Conservation (phyloP, 2,113 vertebrate species). For the Pseudorasbora parva region DNA sequence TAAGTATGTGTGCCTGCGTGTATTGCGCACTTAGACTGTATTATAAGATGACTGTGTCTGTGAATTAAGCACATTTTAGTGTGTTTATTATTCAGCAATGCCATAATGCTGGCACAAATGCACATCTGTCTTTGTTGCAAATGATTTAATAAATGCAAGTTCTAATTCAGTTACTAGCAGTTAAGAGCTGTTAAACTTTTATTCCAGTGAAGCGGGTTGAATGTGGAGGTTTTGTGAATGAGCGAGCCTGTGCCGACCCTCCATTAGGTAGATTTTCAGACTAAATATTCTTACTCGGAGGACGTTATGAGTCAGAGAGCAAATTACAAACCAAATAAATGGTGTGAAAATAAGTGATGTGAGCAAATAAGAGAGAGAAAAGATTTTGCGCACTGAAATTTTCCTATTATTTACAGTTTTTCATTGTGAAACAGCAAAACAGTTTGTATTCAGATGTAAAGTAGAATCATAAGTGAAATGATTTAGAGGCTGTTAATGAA, state of each 20-base stretch:
- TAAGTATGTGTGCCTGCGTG: conserved; percentile 37
- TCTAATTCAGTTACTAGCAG: neutral
- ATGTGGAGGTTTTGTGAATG: conserved; percentile 43
- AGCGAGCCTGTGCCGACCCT: conserved; percentile 8
- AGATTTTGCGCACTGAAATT: conserved; percentile 32
- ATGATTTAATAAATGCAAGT: neutral
- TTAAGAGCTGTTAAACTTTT: conserved; percentile 15
- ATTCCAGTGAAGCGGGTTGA: conserved; percentile 1
- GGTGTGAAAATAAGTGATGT: conserved; percentile 31
- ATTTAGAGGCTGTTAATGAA: conserved; percentile 35
- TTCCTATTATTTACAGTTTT: conserved; percentile 9
- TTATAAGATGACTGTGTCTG: neutral
- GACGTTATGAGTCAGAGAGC: conserved; percentile 47
- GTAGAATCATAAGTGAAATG: conserved; percentile 25
- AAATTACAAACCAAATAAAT: conserved; percentile 37
- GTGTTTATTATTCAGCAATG: neutral
- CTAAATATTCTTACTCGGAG: conserved; percentile 39
- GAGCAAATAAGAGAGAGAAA: conserved; percentile 39
- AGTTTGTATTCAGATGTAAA: conserved; percentile 56
- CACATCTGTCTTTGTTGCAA: neutral
- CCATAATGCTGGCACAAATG: neutral
- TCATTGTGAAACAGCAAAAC: conserved; percentile 9
- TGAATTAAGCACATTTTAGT: neutral
- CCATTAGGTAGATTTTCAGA: conserved; percentile 46
- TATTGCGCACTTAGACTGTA: conserved; percentile 21